phyloP scores from a whole-genome alignment of 2,797 vertebrate species.

The Hoplostethus atlanticus region DNA sequence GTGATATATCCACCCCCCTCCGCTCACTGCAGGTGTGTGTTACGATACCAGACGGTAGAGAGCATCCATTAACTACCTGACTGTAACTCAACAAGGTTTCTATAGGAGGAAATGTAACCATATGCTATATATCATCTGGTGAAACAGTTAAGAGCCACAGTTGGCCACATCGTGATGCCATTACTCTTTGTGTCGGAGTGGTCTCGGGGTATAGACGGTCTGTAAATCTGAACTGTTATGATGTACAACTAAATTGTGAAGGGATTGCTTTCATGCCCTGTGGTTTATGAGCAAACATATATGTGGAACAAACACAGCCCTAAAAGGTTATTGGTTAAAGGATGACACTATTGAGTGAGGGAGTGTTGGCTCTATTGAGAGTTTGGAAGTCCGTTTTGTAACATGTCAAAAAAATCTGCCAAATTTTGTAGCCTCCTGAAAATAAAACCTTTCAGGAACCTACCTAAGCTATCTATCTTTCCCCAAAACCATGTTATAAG shows the following conservation, averaged over 20 bases:
- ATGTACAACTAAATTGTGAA: background rate
- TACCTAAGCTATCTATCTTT: too few species aligned
- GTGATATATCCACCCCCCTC: constrained; percentile 38
- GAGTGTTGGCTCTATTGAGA: background rate
- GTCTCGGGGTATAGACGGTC: background rate
- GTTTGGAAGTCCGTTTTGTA: background rate
- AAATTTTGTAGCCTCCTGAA: constrained; percentile 3
- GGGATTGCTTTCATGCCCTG: background rate
- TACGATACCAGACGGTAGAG: constrained; percentile 27
- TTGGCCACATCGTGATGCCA: background rate
- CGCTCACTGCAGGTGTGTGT: constrained; percentile 38
- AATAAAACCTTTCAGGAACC: background rate
- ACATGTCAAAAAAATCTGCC: constrained; percentile 8
- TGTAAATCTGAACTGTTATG: constrained; percentile 4
- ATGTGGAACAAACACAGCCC: constrained; percentile 9
- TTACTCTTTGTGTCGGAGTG: constrained; percentile 17
- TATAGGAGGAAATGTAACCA: background rate
- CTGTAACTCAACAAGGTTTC: constrained; percentile 3
- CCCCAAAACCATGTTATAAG: too few species aligned
- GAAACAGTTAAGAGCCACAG: background rate
- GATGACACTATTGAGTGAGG: background rate
- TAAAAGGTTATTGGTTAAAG: constrained; percentile 24
- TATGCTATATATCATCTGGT: background rate
- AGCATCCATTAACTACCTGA: constrained; percentile 36
- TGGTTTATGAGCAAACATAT: constrained; percentile 20